Base-by-base conservation (phyloP, 2,888 invertebrate species). In the Diarsia brunnea region DNA sequence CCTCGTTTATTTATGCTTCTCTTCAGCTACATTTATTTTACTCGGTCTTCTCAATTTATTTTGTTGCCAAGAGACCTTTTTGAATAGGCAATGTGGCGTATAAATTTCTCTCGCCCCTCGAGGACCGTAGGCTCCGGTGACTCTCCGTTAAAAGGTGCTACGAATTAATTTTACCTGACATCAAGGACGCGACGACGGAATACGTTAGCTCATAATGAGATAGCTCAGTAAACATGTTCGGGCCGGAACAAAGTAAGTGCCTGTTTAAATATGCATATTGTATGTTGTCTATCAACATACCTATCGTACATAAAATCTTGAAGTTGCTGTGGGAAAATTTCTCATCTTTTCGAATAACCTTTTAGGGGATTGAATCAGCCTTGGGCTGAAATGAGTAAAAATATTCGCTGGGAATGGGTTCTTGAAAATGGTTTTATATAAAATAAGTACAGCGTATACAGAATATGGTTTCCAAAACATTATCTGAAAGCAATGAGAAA, bases 51-150 rank as follows among this genome's bases (percentile, higher is more conserved):
- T 91, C 92, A 93, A 90, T 94, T 93, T 94, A 94, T 94, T 93
- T 94, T 91, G 92, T 92, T 91, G 91, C 90, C 89, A 85, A 88
- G 91, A 90, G 91, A 93, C 95, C 94, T 95, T 95, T 95, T 93
- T 94, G 95, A 95, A 95, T 95, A 95, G 93, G 93, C 93, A 95
- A 95, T 95, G 94, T 93, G 92, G 90, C 93, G 95, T 95, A 95
- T 95, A 95, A 95, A 95, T 95, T 95, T 93, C 90, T 89, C 90
- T 89, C 91, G 89, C 89, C 92, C 92, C 91, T 90, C 82, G 90
- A 92, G 91, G 90, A 89, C 87, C 89, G 90, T 86, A 84, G 91
- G 88, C 92, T 92, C 90, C 91, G 90, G 92, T 91, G 93, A 89
- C 90, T 92, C 91, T 90, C 89, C 86, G 91, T 93, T 94, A 93